Evolutionary conservation across 2,888 invertebrate species (phyloP).

Genomic region (Ophioninae sp.): DNA sequence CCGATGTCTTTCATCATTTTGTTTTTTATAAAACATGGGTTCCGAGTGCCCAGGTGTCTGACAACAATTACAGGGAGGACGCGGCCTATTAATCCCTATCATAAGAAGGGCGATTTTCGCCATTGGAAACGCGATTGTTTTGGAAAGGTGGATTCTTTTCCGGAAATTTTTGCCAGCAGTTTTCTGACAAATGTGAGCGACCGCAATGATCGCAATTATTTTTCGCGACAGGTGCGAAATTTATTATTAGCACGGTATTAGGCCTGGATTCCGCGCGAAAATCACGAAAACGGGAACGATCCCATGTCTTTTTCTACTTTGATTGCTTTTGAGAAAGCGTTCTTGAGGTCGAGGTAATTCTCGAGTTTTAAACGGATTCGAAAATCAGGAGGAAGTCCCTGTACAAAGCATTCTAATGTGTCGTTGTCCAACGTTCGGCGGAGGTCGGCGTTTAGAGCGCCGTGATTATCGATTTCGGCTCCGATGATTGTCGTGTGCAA

Average conservation of each 20-base stretch:
- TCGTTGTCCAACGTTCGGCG: background rate
- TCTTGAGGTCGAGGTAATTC: too few species aligned
- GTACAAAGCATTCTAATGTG: background rate
- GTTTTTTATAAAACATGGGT: background rate
- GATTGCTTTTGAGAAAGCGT: too few species aligned
- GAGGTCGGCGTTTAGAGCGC: background rate
- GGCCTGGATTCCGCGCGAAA: too few species aligned
- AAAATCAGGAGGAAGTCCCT: constrained; percentile 22
- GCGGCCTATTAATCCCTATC: too few species aligned
- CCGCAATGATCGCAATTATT: background rate
- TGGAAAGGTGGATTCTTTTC: background rate
- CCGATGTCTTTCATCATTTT: background rate
- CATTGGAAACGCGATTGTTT: background rate
- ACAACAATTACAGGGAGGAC: too few species aligned
- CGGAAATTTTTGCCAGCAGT: constrained; percentile 16
- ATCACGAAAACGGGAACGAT: too few species aligned
- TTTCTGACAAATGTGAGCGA: background rate
- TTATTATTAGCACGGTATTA: too few species aligned
- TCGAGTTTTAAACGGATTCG: constrained; percentile 1
- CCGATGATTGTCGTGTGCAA: constrained; percentile 3
- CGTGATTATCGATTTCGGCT: background rate
- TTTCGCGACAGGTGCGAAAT: too few species aligned
- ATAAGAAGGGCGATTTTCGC: background rate
- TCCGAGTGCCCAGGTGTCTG: background rate
- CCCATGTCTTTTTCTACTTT: constrained; percentile 6